phyloP scores from a whole-genome alignment of 2,888 invertebrate genomes.

The Tetragonisca angustula region DNA sequence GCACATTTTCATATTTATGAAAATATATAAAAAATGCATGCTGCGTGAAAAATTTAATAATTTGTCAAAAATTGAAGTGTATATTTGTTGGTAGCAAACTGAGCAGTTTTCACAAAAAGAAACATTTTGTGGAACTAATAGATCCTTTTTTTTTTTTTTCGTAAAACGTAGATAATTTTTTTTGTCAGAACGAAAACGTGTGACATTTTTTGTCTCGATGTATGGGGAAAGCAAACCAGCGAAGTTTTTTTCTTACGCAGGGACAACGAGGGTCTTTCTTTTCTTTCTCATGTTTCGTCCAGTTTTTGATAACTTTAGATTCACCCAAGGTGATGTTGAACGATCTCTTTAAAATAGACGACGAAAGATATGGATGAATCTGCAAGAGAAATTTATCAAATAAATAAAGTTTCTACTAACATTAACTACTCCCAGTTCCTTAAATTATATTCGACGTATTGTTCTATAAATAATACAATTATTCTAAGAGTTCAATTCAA shows the following conservation, averaged over 20 bases:
- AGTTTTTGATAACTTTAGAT: background rate
- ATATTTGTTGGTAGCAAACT: background rate
- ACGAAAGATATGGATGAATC: constrained; percentile 54
- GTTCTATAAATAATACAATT: background rate
- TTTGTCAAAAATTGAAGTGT: background rate
- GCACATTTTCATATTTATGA: background rate
- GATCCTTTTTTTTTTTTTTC: background rate
- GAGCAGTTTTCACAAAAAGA: background rate
- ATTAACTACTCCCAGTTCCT: background rate
- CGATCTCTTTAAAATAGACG: constrained; percentile 55
- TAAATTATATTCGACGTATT: background rate
- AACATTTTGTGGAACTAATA: background rate
- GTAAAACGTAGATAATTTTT: background rate
- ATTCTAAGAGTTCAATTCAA: background rate
- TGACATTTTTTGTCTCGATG: constrained; percentile 25
- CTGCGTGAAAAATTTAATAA: background rate
- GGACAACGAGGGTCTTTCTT: background rate
- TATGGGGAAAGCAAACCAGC: constrained; percentile 30
- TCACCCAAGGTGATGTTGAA: constrained; percentile 54
- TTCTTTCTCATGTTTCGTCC: background rate
- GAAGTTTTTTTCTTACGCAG: constrained; percentile 44
- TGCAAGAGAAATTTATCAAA: constrained; percentile 1
- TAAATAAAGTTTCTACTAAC: background rate
- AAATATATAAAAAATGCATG: background rate
- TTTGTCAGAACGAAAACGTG: background rate